phyloP scores from a whole-genome alignment of 2,113 vertebrate species.

The Gnathonemus longibarbis region DNA sequence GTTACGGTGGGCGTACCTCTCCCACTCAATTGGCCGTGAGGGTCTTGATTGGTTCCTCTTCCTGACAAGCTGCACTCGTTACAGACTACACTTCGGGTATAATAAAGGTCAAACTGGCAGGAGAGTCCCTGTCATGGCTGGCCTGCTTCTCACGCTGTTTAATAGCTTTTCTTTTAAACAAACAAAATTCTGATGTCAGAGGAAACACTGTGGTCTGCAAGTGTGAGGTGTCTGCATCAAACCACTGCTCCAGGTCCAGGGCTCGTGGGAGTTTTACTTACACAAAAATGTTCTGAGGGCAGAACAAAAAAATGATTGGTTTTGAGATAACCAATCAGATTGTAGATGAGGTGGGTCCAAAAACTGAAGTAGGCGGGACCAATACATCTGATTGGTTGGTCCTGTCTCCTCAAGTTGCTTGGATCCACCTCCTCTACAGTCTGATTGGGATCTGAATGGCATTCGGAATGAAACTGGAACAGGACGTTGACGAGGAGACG shows the following conservation, averaged over 20 bases:
- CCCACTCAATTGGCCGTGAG: slow-evolving; percentile 37
- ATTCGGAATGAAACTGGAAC: not conserved
- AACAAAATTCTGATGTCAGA: not conserved
- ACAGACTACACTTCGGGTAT: slow-evolving; percentile 45
- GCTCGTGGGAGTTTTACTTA: no score
- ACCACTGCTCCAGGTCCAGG: not conserved
- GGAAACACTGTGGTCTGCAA: not conserved
- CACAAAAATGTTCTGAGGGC: no score
- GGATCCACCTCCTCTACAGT: not conserved
- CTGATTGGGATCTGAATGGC: not conserved
- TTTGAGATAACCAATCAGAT: no score
- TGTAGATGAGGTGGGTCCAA: no score
- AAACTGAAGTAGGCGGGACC: no score
- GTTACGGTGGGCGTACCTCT: slow-evolving; percentile 32
- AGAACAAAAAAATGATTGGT: no score
- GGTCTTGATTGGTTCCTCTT: slow-evolving; percentile 30
- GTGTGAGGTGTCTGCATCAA: not conserved
- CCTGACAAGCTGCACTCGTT: slow-evolving; percentile 40
- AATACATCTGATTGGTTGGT: no score
- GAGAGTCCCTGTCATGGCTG: slow-evolving; percentile 16
- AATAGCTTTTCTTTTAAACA: not conserved
- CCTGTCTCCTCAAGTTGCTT: no score
- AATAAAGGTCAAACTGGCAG: slow-evolving; percentile 47
- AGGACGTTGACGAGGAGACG: not conserved
- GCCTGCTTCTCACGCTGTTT: not conserved